Conservation (phyloP, 2,113 vertebrate species). For the Prolemur simus region DNA sequence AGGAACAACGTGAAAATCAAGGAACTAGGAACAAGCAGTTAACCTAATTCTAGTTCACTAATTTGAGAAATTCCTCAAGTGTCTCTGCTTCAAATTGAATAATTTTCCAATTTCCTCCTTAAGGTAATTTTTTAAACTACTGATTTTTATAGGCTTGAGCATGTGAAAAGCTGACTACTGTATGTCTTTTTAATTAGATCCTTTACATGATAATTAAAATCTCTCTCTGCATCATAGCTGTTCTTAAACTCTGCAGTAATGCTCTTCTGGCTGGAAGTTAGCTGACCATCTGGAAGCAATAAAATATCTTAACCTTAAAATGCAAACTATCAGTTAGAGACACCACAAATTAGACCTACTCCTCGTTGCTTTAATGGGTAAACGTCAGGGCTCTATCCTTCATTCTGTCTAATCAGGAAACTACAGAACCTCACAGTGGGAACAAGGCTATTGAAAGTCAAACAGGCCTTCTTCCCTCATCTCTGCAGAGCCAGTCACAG, state of each 20-base stretch:
- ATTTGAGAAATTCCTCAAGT: not conserved
- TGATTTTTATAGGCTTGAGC: conserved; percentile 68
- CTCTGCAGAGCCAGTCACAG: not conserved
- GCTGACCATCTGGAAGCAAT: conserved; percentile 76
- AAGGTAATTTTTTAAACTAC: conserved; percentile 69
- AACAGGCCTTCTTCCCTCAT: not conserved
- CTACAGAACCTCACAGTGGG: not conserved
- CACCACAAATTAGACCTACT: conserved; percentile 63
- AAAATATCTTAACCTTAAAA: conserved; percentile 75
- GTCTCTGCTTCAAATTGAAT: conserved; percentile 8
- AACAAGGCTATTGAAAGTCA: conserved; percentile 37
- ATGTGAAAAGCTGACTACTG: conserved; percentile 45
- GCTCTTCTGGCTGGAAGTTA: conserved; percentile 52
- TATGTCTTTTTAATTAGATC: conserved; percentile 67
- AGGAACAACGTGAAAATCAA: not conserved
- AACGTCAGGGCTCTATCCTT: conserved; percentile 46
- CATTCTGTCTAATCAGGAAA: conserved; percentile 57
- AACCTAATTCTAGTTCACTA: conserved; percentile 14
- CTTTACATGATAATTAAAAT: conserved; percentile 69
- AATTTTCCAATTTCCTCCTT: conserved; percentile 73
- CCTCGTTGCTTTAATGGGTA: conserved; percentile 55
- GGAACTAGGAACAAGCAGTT: not conserved
- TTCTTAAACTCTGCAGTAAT: conserved; percentile 60
- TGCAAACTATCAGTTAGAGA: conserved; percentile 70
- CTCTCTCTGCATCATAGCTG: conserved; percentile 66